phyloP scores from a whole-genome alignment of 2,888 invertebrate species.

The Cylindroiulus punctatus region DNA sequence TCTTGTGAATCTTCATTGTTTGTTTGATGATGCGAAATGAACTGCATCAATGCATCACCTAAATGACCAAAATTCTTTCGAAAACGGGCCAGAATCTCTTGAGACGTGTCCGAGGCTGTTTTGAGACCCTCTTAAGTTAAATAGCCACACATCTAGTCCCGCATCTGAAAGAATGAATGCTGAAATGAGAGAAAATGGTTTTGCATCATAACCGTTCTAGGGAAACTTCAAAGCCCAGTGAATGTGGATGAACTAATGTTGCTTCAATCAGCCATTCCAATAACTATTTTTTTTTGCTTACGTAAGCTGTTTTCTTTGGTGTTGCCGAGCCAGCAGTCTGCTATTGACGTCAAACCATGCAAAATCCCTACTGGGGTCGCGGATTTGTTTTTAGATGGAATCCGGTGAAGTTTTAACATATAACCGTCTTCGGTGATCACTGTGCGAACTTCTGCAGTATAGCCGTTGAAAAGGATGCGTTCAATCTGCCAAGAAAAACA shows the following conservation, averaged over 20 bases:
- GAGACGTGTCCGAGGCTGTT: not conserved
- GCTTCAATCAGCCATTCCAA: too few relatives aligned
- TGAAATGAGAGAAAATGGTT: not conserved
- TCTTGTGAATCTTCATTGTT: too few relatives aligned
- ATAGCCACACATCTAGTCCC: not conserved
- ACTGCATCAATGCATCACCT: not conserved
- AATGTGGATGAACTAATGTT: too few relatives aligned
- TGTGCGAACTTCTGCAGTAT: not conserved
- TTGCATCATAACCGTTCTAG: too few relatives aligned
- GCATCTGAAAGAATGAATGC: not conserved
- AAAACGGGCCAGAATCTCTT: not conserved
- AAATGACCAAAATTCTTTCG: not conserved
- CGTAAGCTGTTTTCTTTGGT: not conserved
- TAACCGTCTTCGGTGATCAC: not conserved
- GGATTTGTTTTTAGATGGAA: not conserved
- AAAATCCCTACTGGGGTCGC: not conserved
- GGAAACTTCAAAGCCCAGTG: too few relatives aligned
- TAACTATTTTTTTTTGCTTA: not conserved
- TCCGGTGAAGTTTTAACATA: not conserved
- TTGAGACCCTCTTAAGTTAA: slow-evolving; percentile 5
- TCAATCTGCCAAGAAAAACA: not conserved
- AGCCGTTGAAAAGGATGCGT: not conserved
- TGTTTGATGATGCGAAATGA: too few relatives aligned
- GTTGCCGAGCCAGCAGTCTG: slow-evolving; percentile 10
- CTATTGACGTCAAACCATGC: not conserved